Evolutionary conservation across 2,113 vertebrate genomes (phyloP), one percentile per base, ranked within the genome.

Genomic region (Hippocampus comes): DNA sequence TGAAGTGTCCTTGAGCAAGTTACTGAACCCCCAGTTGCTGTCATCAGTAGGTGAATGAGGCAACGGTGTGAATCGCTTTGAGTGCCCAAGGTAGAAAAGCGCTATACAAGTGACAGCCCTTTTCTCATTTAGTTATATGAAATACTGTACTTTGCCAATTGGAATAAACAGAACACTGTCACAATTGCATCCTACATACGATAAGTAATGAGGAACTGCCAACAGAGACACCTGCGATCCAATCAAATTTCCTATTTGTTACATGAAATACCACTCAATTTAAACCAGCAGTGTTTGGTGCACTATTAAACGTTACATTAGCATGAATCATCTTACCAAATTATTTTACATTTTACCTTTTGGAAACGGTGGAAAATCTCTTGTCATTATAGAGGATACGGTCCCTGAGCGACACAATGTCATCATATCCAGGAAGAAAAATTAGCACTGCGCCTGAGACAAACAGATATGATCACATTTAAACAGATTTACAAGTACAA

Each of bases 361-460:
- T 91, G 69, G 87, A 72, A 48, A 89, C 87, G 14, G 93, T 91
- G 56, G 92, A 90, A 91, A 98, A 99, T 68, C 95, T 93, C 84
- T 92, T 94, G 84, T 99, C 97, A 73, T 97, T 95, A 77, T 90
- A 93, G 20, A 97, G 84, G 80, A 99, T 95, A 21, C 93, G 93
- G 86, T 98, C 94, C 59, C 90, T 93, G 64, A 99, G 86, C 63
- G 91, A 84, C 75, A 99, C 94, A 48, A 99, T 98, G 72, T 98
- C 97, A 90, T 96, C 95, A 46, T 98, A 98, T 63, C 96, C 97
- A 76, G 97, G 96, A 49, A 99, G 92, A 82, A 99, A 99, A 86
- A 99, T 91, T 82, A 99, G 88, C 80, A 96, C 80, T 0, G 96
- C 96, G 79, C 97, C 97, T 99, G 46, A 70, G 27, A 61, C 59